Evolutionary conservation across 2,888 invertebrate genomes (phyloP).

Genomic region (Salpingus planirostris): DNA sequence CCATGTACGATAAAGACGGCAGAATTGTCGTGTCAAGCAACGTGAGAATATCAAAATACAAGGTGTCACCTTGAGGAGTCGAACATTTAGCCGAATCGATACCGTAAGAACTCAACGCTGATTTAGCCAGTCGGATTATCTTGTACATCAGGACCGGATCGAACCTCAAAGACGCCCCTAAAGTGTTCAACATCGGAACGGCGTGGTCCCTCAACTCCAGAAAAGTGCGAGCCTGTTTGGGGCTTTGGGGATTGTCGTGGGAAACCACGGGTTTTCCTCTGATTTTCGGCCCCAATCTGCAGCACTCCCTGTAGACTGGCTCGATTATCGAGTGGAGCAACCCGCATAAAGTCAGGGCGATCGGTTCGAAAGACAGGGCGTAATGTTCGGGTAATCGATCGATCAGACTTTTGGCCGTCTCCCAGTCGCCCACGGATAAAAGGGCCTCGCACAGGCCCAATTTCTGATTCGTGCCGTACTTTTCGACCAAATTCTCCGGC

Average conservation of each 20-base stretch:
- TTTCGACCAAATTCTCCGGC: conserved; percentile 57
- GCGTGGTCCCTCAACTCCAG: conserved; percentile 64
- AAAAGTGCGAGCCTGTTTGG: conserved; percentile 58
- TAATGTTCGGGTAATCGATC: conserved; percentile 75
- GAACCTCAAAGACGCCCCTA: conserved; percentile 81
- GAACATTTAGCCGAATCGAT: conserved; percentile 27
- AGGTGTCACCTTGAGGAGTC: conserved; percentile 41
- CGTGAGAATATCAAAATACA: conserved; percentile 77
- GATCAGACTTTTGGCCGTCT: conserved; percentile 69
- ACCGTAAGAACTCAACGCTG: conserved; percentile 31
- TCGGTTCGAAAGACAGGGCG: conserved; percentile 67
- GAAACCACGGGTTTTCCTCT: conserved; percentile 48
- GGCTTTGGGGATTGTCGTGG: conserved; percentile 52
- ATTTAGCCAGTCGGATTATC: conserved; percentile 49
- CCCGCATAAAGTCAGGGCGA: conserved; percentile 67
- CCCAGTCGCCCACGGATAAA: conserved; percentile 84
- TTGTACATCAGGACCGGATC: conserved; percentile 90
- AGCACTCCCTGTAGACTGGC: conserved; percentile 76
- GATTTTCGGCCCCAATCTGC: conserved; percentile 63
- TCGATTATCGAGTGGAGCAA: conserved; percentile 80
- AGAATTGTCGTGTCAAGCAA: conserved; percentile 82
- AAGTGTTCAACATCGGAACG: conserved; percentile 74
- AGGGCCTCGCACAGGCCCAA: conserved; percentile 86
- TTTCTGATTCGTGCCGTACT: conserved; percentile 73
- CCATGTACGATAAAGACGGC: conserved; percentile 84